These are phyloP conservation scores for Carapus acus DNA, from an alignment of 2,797 vertebrate species.

Conservation along the genomic window DNA sequence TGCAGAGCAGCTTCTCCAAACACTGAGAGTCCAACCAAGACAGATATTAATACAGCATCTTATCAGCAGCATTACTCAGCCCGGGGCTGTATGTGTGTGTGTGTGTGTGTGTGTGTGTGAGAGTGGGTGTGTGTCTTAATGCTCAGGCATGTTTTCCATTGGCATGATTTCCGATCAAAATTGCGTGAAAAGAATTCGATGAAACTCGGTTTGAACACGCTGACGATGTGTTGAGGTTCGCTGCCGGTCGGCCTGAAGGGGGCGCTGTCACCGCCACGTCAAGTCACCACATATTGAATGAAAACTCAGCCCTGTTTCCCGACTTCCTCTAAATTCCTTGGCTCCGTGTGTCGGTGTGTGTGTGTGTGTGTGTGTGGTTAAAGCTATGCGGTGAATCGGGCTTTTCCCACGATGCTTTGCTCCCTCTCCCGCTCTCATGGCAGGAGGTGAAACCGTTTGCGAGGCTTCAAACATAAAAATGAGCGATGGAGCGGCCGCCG, in stretches of 20 bases:
- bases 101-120: not conserved
- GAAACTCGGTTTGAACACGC: too few species aligned
- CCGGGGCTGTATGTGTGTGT: not conserved
- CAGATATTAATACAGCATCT: slow-evolving; percentile 25
- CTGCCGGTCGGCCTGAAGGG: too few species aligned
- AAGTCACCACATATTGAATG: too few species aligned
- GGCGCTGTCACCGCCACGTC: too few species aligned
- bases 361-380: not conserved
- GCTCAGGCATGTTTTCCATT: not conserved
- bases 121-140: not conserved
- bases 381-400: slow-evolving; percentile 18
- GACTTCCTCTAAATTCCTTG: too few species aligned
- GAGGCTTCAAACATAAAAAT: slow-evolving; percentile 67
- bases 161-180: too few species aligned
- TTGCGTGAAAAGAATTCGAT: too few species aligned
- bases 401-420: slow-evolving; percentile 57
- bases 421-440: slow-evolving; percentile 54
- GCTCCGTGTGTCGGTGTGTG: not conserved
- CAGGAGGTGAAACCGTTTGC: slow-evolving; percentile 51
- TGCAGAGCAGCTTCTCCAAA: not conserved
- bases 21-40: slow-evolving; percentile 7
- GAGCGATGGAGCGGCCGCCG: slow-evolving; percentile 56
- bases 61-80: slow-evolving; percentile 26
- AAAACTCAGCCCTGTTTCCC: too few species aligned
- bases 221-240: too few species aligned